Percentiles rank a stretch among this genome's conserved stretches.
phyloP scores from a whole-genome alignment of 2,113 vertebrate species.

The Onychostoma macrolepis region DNA sequence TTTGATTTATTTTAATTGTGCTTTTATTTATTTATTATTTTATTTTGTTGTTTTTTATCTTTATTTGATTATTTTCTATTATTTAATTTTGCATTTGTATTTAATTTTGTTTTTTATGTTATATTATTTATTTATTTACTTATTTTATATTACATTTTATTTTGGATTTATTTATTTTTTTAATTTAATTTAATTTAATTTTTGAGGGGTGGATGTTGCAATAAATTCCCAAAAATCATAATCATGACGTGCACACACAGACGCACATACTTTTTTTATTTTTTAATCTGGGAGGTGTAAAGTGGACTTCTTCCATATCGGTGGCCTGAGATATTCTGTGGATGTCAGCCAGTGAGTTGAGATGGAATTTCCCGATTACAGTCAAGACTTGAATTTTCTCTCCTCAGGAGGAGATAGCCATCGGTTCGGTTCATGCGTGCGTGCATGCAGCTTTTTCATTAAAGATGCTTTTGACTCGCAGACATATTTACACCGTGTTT shows the following conservation, averaged over 20 bases:
- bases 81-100: too few relatives aligned
- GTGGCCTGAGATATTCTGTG: constrained; percentile 43
- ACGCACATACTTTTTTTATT: not conserved
- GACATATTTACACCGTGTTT: constrained; percentile 32
- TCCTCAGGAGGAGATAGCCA: constrained; percentile 48
- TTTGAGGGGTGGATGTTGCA: not conserved
- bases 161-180: too few relatives aligned
- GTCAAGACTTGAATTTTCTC: constrained; percentile 49
- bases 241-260: not conserved
- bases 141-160: too few relatives aligned
- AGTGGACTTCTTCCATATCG: constrained; percentile 29
- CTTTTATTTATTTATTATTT: too few relatives aligned
- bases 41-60: too few relatives aligned
- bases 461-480: constrained; percentile 59
- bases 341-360: constrained; percentile 46
- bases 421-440: constrained; percentile 51
- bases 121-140: too few relatives aligned
- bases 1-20: too few relatives aligned
- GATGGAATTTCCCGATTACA: constrained; percentile 64
- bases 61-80: too few relatives aligned
- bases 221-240: not conserved
- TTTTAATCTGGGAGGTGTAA: not conserved
- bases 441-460: constrained; percentile 60
- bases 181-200: too few relatives aligned
- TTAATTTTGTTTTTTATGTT: too few relatives aligned